Evolutionary conservation across 2,113 vertebrate genomes (phyloP), one percentile per base, ranked within the genome.

Genomic region (Peucedramus taeniatus): DNA sequence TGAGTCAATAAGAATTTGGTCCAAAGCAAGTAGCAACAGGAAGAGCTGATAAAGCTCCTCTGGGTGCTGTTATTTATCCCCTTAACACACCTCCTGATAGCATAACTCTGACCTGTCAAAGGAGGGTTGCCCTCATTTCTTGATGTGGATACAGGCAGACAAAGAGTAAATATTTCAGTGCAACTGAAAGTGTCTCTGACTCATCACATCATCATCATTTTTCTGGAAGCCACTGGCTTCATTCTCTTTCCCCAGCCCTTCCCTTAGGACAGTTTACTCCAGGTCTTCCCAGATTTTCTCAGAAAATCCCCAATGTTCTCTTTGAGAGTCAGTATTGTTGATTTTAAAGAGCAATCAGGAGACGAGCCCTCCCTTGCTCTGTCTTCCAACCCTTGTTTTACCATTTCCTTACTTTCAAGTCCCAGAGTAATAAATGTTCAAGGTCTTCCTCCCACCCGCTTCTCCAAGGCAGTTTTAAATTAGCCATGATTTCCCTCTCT

Each of bases 261-360:
- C 90, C 83, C 87, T 89, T 47, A 85, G 85, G 87, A 95, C 83
- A 93, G 72, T 86, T 61, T 31, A 53, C 69, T 83, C 44, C 82
- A 94, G 86, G 85, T 95, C 53, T 78, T 87, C 92, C n/a, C n/a
- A n/a, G n/a, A 63, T 97, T 95, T 96, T 93, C 82, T 90, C 47
- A 60, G 63, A 96, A 95, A 87, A 96, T 86, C 51, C 75, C 75
- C 47, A 28, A 77, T 53, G 80, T 72, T 96, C 89, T 71, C 9
- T 94, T 5, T 65, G 95, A 97, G 86, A 96, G 72, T 95, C 81
- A 19, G 75, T 75, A 95, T 97, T 97, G 96, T 97, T 97, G 86
- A 72, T 87, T 91, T 79, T 75, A 45, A 83, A 66, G 65, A 70
- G 51, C 2, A 5, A 76, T 76, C 61, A 31, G 64, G 64, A 86